Evolutionary conservation across 2,113 vertebrate species (phyloP).

Genomic region (Pelodiscus sinensis): DNA sequence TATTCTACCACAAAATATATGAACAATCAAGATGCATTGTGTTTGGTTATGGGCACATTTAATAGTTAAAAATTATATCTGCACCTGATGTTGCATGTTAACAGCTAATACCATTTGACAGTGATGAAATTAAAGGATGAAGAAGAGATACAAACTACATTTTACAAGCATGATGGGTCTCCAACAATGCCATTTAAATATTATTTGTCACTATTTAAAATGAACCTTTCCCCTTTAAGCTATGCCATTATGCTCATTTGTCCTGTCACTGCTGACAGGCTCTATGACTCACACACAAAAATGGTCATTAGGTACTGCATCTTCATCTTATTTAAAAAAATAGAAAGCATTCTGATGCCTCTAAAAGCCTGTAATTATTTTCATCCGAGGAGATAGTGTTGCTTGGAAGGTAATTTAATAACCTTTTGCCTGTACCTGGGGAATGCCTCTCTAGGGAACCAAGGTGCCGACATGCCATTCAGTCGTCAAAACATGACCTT

Average conservation of each 20-base stretch:
- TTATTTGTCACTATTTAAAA: constrained; percentile 93
- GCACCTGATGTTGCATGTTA: constrained; percentile 86
- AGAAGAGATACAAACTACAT: constrained; percentile 87
- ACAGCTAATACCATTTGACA: constrained; percentile 84
- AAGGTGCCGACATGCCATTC: constrained; percentile 99
- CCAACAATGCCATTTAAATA: constrained; percentile 96
- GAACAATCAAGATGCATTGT: constrained; percentile 80
- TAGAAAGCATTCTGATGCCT: constrained; percentile 93
- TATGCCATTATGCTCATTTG: constrained; percentile 98
- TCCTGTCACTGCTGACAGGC: constrained; percentile 97
- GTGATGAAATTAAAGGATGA: constrained; percentile 87
- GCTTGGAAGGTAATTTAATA: constrained; percentile 99
- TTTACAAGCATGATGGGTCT: constrained; percentile 96
- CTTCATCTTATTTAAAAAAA: constrained; percentile 94
- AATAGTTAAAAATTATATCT: constrained; percentile 85
- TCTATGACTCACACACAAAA: constrained; percentile 97
- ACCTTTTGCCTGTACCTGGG: constrained; percentile 99
- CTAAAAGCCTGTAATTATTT: constrained; percentile 99
- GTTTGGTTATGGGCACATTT: constrained; percentile 80
- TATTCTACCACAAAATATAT: constrained; percentile 64
- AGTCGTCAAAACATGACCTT: constrained; percentile 99
- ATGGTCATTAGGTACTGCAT: constrained; percentile 98
- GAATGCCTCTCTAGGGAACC: constrained; percentile 96
- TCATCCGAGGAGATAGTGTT: constrained; percentile 94
- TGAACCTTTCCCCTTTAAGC: constrained; percentile 92